Base-by-base conservation (phyloP, 2,888 invertebrate species). In the Biston betularia region DNA sequence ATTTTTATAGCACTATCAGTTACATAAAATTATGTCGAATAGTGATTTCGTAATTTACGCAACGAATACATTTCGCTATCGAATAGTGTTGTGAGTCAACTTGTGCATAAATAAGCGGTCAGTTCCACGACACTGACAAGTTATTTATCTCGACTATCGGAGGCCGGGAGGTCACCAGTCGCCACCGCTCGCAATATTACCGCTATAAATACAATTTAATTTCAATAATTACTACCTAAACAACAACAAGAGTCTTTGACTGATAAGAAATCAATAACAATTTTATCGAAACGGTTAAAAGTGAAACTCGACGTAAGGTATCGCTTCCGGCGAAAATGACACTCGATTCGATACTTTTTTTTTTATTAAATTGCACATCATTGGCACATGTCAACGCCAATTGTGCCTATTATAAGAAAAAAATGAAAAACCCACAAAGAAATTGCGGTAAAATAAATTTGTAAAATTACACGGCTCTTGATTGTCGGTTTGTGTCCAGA, bases 381-480 rank as follows among this genome's bases (percentile, higher is more conserved):
- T 87, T 85, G 85, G 88, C 90, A 86, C 89, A 84, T 89, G 93
- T 93, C 93, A 93, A 88, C 93, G 90, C 90, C 86, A 89, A 88
- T 92, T 89, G 82, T 85, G 79, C 75, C 85, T 82, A 86, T 87
- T 85, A 86, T 87, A 80, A 73, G 69, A 76, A 79, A 81, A 24
- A 82, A 83, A 82, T 77, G 72, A 75, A 78, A 86, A 85, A 86
- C 84, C 86, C 79, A 85, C 87, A 90, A 89, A 84, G 81, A 84
- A 84, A 85, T 85, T 88, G 89, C 82, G 88, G 92, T 90, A 85
- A 85, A 82, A 91, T 89, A 89, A 89, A 88, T 90, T 90, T 88
- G 86, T 88, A 84, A 87, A 86, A 92, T 90, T 90, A 92, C 86
- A 89, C 75, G 84, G 82, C 79, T 79, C 83, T 84, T 89, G 90